These are phyloP conservation scores for Theristicus caerulescens DNA, from an alignment of 2,113 vertebrate genomes.

Conservation along the genomic window DNA sequence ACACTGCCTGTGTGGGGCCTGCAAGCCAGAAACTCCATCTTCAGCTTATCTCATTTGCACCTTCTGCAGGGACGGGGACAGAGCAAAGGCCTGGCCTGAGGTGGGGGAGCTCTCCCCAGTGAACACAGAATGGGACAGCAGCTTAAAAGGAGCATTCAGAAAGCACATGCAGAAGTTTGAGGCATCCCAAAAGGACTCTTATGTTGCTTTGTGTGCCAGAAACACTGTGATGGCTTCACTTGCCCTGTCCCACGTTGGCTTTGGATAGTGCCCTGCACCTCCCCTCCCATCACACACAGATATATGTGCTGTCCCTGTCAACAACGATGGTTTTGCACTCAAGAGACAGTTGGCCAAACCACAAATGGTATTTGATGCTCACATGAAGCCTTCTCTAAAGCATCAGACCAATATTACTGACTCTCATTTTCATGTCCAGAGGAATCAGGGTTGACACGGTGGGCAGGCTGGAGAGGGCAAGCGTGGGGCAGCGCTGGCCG, in stretches of 20 bases:
- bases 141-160: neutral
- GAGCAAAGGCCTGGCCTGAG: neutral
- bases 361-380: neutral
- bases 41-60: neutral
- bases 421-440: neutral
- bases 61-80: neutral
- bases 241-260: neutral
- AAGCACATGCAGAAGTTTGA: neutral
- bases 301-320: rapidly evolving
- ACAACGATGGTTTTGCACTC: neutral
- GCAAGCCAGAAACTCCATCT: neutral
- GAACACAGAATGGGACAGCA: neutral
- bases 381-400: neutral
- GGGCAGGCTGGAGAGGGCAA: neutral
- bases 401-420: neutral
- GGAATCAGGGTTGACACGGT: rapidly evolving
- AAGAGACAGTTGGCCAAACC: neutral
- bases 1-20: neutral
- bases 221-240: neutral
- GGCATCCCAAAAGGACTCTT: neutral
- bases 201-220: neutral
- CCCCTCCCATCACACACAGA: neutral
- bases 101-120: too few relatives aligned
- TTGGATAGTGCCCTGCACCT: neutral
- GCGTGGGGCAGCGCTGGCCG: neutral